These are phyloP conservation scores for Chrosomus eos DNA, from an alignment of 2,797 vertebrate genomes.

Conservation along the genomic window DNA sequence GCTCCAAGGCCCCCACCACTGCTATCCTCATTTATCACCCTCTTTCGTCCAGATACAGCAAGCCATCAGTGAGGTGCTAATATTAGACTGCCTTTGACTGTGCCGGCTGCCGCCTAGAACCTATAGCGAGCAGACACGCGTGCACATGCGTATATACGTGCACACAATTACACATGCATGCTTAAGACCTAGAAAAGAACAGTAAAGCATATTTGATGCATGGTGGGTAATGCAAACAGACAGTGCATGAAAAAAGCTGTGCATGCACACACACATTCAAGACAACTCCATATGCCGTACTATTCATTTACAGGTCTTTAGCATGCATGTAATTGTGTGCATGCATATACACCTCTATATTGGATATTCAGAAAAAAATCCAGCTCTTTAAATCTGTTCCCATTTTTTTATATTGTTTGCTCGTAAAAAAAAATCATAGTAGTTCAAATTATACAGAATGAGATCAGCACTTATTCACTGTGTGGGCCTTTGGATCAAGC, in stretches of 20 bases:
- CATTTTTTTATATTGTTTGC: background rate
- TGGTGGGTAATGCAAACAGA: background rate
- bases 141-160: background rate
- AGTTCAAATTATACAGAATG: conserved; percentile 25
- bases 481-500: conserved; percentile 33
- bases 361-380: background rate
- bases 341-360: background rate
- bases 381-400: background rate
- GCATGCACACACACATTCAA: background rate
- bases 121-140: conserved; percentile 59
- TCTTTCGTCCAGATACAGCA: conserved; percentile 76
- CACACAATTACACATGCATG: conserved; percentile 11
- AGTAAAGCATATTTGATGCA: conserved; percentile 1
- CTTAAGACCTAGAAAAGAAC: conserved; percentile 15
- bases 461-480: conserved; percentile 32
- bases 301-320: background rate
- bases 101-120: conserved; percentile 53
- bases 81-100: conserved; percentile 73
- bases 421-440: conserved; percentile 11
- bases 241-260: background rate
- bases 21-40: conserved; percentile 72
- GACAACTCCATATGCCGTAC: background rate
- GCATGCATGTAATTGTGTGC: background rate
- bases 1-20: conserved; percentile 28
- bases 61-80: conserved; percentile 73